These are phyloP conservation scores for Daubentonia madagascariensis DNA, from an alignment of 2,113 vertebrate genomes.

Conservation along the genomic window DNA sequence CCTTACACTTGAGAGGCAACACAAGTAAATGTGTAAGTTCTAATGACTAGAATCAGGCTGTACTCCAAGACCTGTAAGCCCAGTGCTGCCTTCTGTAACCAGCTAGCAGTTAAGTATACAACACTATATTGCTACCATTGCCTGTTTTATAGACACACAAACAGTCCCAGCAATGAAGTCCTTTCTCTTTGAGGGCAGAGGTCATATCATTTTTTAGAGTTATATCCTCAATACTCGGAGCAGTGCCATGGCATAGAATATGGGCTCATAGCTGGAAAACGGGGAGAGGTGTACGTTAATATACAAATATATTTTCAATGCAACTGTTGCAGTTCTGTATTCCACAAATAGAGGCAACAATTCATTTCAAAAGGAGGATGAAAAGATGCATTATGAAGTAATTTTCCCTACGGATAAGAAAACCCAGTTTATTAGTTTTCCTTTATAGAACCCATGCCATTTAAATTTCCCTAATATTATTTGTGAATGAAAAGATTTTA, in stretches of 20 bases:
- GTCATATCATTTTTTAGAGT: not conserved
- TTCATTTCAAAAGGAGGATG: not conserved
- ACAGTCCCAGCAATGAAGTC: not conserved
- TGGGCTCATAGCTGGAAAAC: not conserved
- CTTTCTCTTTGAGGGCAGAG: not conserved
- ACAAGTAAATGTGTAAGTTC: not conserved
- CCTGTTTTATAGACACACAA: not conserved
- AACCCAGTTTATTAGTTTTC: not conserved
- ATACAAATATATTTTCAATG: not conserved
- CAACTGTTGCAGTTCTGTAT: not conserved
- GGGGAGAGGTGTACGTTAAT: accelerated
- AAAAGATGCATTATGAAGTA: not conserved
- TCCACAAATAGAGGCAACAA: not conserved
- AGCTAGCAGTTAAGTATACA: not conserved
- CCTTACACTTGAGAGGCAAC: not conserved
- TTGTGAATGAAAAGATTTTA: not conserved
- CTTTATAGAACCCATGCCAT: not conserved
- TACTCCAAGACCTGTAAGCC: not conserved
- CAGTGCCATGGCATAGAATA: not conserved
- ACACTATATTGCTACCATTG: not conserved
- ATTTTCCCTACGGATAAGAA: not conserved
- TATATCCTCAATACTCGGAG: not conserved
- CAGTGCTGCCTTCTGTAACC: not conserved
- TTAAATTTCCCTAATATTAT: not conserved
- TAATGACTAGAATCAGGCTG: not conserved